Percentiles rank a stretch among this genome's conserved stretches.
Conservation (phyloP, 2,797 vertebrate species). For the Lithobates pipiens region DNA sequence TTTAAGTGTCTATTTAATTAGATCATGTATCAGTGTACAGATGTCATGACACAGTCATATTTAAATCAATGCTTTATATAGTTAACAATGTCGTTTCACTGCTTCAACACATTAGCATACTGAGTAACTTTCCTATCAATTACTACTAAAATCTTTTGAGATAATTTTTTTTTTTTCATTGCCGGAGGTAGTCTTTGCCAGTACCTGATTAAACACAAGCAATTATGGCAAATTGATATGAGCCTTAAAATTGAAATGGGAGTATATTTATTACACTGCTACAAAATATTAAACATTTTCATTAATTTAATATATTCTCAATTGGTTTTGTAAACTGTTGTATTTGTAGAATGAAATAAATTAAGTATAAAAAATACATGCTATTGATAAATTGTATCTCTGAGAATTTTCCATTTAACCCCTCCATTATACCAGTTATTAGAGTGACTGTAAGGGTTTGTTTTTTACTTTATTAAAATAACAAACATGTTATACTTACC, state of each 20-base stretch:
- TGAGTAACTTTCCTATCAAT: background rate
- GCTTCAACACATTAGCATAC: background rate
- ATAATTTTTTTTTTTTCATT: background rate
- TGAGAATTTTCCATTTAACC: too few relatives aligned
- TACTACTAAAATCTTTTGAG: background rate
- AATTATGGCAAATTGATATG: background rate
- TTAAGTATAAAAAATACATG: background rate
- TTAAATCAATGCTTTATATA: background rate
- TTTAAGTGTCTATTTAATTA: background rate
- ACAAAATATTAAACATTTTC: background rate
- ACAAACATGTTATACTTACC: too few relatives aligned
- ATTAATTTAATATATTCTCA: background rate
- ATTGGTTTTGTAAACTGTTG: background rate
- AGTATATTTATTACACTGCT: constrained; percentile 3
- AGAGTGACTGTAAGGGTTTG: too few relatives aligned
- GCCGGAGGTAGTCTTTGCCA: background rate
- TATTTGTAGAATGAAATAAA: background rate
- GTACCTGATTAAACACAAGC: constrained; percentile 9
- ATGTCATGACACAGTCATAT: too few relatives aligned
- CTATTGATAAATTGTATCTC: too few relatives aligned
- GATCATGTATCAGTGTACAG: too few relatives aligned
- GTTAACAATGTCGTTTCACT: background rate
- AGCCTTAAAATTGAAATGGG: constrained; percentile 2
- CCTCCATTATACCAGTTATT: too few relatives aligned
- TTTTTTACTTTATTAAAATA: too few relatives aligned